phyloP scores from a whole-genome alignment of 2,113 vertebrate species.

The Cephalopterus ornatus region DNA sequence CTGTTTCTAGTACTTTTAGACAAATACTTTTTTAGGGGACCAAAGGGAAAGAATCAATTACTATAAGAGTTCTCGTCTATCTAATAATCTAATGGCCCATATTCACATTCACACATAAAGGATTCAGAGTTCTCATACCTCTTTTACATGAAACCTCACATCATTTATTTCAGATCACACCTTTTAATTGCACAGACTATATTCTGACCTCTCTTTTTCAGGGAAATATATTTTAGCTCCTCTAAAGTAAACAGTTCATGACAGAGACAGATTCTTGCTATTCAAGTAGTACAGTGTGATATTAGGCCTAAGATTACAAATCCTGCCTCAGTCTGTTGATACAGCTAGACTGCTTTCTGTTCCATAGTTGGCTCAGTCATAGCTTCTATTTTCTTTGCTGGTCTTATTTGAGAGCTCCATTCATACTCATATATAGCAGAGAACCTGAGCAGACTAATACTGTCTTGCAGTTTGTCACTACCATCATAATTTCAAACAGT shows the following conservation, averaged over 20 bases:
- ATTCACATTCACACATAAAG: neutral
- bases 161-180: neutral
- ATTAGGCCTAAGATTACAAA: neutral
- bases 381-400: neutral
- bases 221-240: neutral
- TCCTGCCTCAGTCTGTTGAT: neutral
- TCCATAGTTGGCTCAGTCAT: neutral
- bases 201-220: neutral
- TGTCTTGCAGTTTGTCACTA: neutral
- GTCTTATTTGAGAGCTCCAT: neutral
- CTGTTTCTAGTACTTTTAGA: neutral
- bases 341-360: neutral
- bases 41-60: neutral
- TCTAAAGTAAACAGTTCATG: neutral
- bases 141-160: neutral
- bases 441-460: neutral
- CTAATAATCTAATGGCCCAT: neutral
- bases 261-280: neutral
- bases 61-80: neutral
- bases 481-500: neutral
- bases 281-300: neutral
- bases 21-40: neutral
- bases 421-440: neutral
- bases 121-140: neutral
- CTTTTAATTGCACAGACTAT: neutral